A percentile compares a stretch with the other conserved stretches of the same genome.
These are phyloP conservation scores for Amphipoea oculea DNA, from an alignment of 2,888 invertebrate species.

Conservation along the genomic window DNA sequence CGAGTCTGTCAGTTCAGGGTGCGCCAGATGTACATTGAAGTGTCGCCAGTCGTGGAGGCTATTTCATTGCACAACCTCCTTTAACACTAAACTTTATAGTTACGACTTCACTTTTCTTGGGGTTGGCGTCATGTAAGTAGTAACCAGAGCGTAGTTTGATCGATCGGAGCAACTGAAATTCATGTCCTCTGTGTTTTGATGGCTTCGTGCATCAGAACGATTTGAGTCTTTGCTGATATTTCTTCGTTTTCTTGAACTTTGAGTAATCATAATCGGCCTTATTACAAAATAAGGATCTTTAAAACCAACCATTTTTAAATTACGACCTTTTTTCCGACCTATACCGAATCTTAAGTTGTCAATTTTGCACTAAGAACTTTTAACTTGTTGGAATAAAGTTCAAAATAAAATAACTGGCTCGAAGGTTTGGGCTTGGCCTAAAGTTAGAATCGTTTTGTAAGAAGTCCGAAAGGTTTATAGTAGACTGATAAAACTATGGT, in stretches of 20 bases:
- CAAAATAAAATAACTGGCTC: neutral
- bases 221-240: no score
- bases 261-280: neutral
- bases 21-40: neutral
- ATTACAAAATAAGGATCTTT: neutral
- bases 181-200: no score
- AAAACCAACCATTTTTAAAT: neutral
- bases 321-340: no score
- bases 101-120: conserved; percentile 20
- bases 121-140: no score
- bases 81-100: conserved; percentile 4
- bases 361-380: no score
- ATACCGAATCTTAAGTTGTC: no score
- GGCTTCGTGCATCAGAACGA: no score
- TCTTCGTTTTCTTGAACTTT: no score
- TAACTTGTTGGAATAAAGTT: neutral
- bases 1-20: neutral
- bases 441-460: neutral
- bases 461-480: neutral
- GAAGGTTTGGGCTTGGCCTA: neutral
- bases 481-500: neutral
- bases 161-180: no score
- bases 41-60: neutral
- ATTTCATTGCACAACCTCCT: conserved; percentile 4
- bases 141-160: no score